Base-by-base conservation (phyloP, 2,113 vertebrate species). In the Upupa epops region DNA sequence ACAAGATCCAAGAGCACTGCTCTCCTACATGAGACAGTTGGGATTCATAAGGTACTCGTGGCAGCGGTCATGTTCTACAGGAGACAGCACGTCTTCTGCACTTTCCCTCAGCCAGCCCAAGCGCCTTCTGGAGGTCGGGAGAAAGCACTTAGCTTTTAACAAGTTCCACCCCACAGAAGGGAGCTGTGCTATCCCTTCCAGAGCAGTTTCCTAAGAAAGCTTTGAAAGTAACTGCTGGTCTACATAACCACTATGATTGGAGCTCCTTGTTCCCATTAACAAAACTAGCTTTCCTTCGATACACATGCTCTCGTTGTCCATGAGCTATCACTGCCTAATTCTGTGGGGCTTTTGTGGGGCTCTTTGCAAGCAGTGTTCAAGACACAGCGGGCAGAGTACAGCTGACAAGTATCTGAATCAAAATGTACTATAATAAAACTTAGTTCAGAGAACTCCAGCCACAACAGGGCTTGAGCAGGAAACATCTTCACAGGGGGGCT, bases 401-500 rank as follows among this genome's bases (percentile, higher is more conserved):
- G 34, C 49, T 79, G 78, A 71, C 74, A 84, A 87, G 29, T 16
- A 75, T 25, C 6, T 56, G 59, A 86, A 77, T 65, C 87, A 36
- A 36, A 64, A 36, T 19, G 52, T 19, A 32, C 29, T 83, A 83
- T 89, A 88, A 74, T 63, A 40, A 80, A 66, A 58, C 6, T 1
- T 48, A 77, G 40, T 72, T 93, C 78, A 45, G 82, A 82, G 54
- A 91, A 89, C 9, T 82, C 64, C 40, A 65, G 48, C 85, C 46
- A 58, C 77, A 87, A 40, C 17, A 51, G 25, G 1, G 18, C 58
- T 74, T 63, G 7, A 66, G 25, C 52, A 68, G 52, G 54, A 91
- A 94, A 82, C 46, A 26, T 8, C 29, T 74, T 71, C 61, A 45
- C 5, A 6, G 8, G 1, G 1, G 8, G 2, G 9, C 28, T 69